These are phyloP conservation scores for Amphipyra berbera DNA, from an alignment of 2,888 invertebrate genomes.

Conservation along the genomic window DNA sequence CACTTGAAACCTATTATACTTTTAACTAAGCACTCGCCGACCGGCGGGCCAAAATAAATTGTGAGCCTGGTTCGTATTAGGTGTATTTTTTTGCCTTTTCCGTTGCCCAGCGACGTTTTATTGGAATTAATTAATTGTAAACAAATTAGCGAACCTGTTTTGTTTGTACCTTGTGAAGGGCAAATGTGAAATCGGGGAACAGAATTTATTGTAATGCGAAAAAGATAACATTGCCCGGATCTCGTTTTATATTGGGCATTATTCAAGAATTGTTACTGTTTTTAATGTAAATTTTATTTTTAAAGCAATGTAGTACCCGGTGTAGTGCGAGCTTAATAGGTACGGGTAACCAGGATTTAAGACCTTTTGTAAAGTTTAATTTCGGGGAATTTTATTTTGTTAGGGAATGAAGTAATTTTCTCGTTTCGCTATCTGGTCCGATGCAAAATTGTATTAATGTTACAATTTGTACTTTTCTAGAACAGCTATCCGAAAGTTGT, in stretches of 20 bases:
- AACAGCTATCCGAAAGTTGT: too few relatives aligned
- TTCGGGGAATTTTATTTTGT: too few relatives aligned
- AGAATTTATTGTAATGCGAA: slow-evolving; percentile 56
- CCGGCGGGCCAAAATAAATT: slow-evolving; percentile 71
- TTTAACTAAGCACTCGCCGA: slow-evolving; percentile 74
- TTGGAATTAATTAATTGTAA: slow-evolving; percentile 72
- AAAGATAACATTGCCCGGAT: slow-evolving; percentile 57
- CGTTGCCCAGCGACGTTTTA: slow-evolving; percentile 56
- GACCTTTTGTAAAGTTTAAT: too few relatives aligned
- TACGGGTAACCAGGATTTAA: slow-evolving; percentile 11
- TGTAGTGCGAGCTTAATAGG: slow-evolving; percentile 11
- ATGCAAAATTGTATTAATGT: neutral
- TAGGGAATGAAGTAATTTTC: neutral
- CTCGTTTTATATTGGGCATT: slow-evolving; percentile 43
- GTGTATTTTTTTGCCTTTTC: slow-evolving; percentile 61
- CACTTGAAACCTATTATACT: slow-evolving; percentile 84
- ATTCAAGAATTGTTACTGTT: slow-evolving; percentile 22
- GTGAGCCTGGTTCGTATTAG: slow-evolving; percentile 64
- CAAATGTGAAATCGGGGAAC: slow-evolving; percentile 32
- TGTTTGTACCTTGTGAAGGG: slow-evolving; percentile 53
- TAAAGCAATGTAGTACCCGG: slow-evolving; percentile 4
- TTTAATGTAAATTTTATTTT: slow-evolving; percentile 31
- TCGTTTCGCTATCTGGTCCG: neutral
- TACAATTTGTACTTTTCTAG: too few relatives aligned
- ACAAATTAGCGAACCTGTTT: slow-evolving; percentile 68